Conservation (phyloP, 2,797 vertebrate genomes). For the Amblyraja radiata region DNA sequence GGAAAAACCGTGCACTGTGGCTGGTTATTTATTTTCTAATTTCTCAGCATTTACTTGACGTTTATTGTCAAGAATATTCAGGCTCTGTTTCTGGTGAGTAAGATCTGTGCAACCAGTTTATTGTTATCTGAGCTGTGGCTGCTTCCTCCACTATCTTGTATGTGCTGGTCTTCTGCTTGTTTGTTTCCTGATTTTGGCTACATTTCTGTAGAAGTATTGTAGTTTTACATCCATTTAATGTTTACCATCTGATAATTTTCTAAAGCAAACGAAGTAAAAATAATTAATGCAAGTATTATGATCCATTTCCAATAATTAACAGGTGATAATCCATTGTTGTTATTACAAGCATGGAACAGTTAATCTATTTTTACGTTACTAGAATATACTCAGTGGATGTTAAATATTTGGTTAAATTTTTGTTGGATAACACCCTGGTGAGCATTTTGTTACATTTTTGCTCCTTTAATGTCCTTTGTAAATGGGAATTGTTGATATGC, state of each 20-base stretch:
- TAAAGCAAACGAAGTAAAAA: not conserved
- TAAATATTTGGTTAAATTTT: not conserved
- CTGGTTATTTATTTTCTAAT: constrained; percentile 44
- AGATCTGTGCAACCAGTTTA: constrained; percentile 9
- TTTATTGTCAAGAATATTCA: constrained; percentile 56
- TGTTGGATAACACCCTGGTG: too few species aligned
- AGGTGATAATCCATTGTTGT: not conserved
- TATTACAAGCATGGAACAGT: not conserved
- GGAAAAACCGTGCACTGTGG: not conserved
- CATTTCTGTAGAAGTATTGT: not conserved
- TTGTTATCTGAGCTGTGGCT: not conserved
- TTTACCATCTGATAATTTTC: not conserved
- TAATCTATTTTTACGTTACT: not conserved
- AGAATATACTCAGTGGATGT: not conserved
- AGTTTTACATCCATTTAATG: not conserved
- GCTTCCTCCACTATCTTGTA: not conserved
- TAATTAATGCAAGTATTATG: not conserved
- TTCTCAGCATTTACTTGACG: constrained; percentile 45
- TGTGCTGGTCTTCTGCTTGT: not conserved
- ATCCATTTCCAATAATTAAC: not conserved
- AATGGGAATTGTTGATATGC: too few species aligned
- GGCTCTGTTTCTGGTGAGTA: constrained; percentile 56
- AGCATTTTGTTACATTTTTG: too few species aligned
- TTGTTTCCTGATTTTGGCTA: not conserved
- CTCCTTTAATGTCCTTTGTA: too few species aligned